These are phyloP conservation scores for Drosophila villosipedis DNA, from an alignment of 2,888 invertebrate genomes.

Conservation along the genomic window DNA sequence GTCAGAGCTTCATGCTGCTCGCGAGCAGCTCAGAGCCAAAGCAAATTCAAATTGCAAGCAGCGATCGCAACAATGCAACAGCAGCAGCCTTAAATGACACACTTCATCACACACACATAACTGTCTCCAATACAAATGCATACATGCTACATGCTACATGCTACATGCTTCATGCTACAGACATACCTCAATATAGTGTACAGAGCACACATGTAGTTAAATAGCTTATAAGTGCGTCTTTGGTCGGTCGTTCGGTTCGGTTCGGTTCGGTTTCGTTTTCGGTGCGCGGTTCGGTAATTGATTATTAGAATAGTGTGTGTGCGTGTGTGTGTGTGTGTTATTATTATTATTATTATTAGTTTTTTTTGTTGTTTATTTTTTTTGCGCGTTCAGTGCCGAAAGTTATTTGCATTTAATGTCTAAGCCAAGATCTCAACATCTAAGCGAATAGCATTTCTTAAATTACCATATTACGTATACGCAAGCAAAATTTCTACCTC, in stretches of 20 bases:
- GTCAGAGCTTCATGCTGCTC: slow-evolving; percentile 8
- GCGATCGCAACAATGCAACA: slow-evolving; percentile 19
- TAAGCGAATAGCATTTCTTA: slow-evolving; percentile 40
- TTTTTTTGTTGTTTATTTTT: slow-evolving; percentile 21
- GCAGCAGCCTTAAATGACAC: slow-evolving; percentile 17
- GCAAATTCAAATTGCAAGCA: slow-evolving; percentile 10
- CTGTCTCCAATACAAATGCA: slow-evolving; percentile 15
- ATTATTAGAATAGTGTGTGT: slow-evolving; percentile 22
- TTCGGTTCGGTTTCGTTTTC: no score
- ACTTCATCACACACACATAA: neutral
- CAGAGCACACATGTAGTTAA: slow-evolving; percentile 38
- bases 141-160: neutral
- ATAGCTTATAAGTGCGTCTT: slow-evolving; percentile 53
- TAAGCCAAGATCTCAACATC: slow-evolving; percentile 52
- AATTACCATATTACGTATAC: slow-evolving; percentile 56
- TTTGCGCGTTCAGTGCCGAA: slow-evolving; percentile 26
- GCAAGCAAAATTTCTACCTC: slow-evolving; percentile 44
- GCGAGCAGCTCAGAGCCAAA: slow-evolving; percentile 1
- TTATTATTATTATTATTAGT: slow-evolving; percentile 17
- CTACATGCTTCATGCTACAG: neutral
- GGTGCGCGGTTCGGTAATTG: slow-evolving; percentile 44
- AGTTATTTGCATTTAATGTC: slow-evolving; percentile 53
- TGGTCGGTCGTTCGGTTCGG: slow-evolving; percentile 67
- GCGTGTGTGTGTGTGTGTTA: slow-evolving; percentile 23
- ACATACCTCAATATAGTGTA: slow-evolving; percentile 5